A percentile compares a stretch with the other conserved stretches of the same genome.
Evolutionary conservation across 2,797 vertebrate genomes (phyloP).

Genomic region (Acanthornis magna): DNA sequence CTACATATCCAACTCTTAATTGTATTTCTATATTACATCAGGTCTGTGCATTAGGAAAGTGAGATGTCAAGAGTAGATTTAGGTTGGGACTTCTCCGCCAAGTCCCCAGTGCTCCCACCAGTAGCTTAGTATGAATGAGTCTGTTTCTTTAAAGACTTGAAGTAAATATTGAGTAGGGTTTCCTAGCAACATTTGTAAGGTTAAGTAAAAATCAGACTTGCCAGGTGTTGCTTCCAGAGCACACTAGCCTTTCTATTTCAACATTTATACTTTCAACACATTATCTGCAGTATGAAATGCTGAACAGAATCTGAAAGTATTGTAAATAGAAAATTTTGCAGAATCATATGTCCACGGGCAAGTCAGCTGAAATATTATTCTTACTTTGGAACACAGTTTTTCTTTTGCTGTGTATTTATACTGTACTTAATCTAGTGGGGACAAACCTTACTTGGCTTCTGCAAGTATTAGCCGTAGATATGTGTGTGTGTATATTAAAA

Average conservation of each 20-base stretch:
- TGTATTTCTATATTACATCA: not conserved
- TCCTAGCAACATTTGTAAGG: slow-evolving; percentile 68
- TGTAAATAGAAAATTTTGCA: not conserved
- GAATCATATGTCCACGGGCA: not conserved
- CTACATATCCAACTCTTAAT: not conserved
- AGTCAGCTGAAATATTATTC: not conserved
- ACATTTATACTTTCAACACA: not conserved
- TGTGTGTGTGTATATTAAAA: not conserved
- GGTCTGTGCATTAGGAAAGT: slow-evolving; percentile 16
- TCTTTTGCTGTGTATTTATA: not conserved
- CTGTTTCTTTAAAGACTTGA: slow-evolving; percentile 49
- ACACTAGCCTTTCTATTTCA: not conserved
- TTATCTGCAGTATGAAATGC: not conserved
- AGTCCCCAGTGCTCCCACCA: not conserved
- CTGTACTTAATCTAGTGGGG: not conserved
- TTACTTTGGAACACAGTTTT: not conserved
- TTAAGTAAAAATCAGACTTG: slow-evolving; percentile 57
- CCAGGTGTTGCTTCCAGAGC: slow-evolving; percentile 37
- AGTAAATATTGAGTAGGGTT: slow-evolving; percentile 58
- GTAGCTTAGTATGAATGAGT: slow-evolving; percentile 36
- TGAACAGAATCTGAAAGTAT: not conserved
- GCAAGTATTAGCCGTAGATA: not conserved
- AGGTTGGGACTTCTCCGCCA: not conserved
- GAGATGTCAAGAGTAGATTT: slow-evolving; percentile 17
- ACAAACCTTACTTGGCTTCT: not conserved